Base-by-base conservation (phyloP, 1,140 invertebrate species). In the Vanessa atalanta region DNA sequence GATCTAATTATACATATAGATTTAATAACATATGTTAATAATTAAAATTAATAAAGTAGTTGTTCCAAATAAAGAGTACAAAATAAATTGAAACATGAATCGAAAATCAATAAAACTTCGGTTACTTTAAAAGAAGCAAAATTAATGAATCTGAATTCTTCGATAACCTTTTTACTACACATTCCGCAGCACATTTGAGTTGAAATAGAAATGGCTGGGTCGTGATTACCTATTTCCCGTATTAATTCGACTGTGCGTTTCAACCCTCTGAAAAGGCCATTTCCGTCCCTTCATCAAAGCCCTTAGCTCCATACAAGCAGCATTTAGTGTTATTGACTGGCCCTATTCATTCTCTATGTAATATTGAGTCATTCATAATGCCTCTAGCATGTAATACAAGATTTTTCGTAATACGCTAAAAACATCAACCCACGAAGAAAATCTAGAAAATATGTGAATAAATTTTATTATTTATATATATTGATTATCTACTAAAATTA, bases 211-310 rank as follows among this genome's bases (percentile, higher is more conserved):
- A 66, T 74, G 72, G 66, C 66, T 20, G 72, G 72, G 50, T 69
- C 60, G 66, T 69, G 77, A 83, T 80, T 79, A 78, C 73, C 77
- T 79, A 80, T 79, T 82, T 84, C 80, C 82, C 68, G 79, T 51
- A 73, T 79, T 77, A 84, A 80, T 84, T 83, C 74, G 71, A 61
- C 50, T 65, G 55, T 69, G 74, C 75, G 71, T 78, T 82, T 80
- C 79, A 72, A 63, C 37, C 69, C 63, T 70, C 71, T 83, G 75
- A 76, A 80, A 79, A 63, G 74, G 57, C 79, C 76, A 83, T 82
- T 83, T 86, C 80, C 84, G 79, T 70, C 66, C 76, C 60, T 80
- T 79, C 75, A 73, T 77, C 72, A 69, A 69, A 74, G 47, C 72
- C 57, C 72, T 73, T 61, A 23, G 37, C 65, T 70, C 31, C 47